Evolutionary conservation across 1,140 invertebrate genomes (phyloP), one percentile per base, ranked within the genome.

Genomic region (Brachionus plicatilis): DNA sequence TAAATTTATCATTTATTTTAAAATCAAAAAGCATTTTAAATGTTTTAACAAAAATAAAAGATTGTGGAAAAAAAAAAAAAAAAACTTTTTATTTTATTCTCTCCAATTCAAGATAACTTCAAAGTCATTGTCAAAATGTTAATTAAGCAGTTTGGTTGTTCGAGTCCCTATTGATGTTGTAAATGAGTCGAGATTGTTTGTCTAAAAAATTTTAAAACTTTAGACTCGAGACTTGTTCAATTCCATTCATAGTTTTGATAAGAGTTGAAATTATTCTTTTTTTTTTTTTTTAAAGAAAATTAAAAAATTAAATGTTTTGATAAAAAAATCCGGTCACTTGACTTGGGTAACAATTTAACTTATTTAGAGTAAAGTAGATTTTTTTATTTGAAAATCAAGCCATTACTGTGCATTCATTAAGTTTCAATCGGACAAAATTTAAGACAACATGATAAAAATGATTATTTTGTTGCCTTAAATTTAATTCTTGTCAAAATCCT

Each of bases 91-190:
- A 37, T 72, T 72, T 20, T 72, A 43, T 72, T 72, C 17, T 41
- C 12, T 41, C 17, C n/a, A 72, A 72, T 72, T 72, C 68, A 72
- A 72, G 68, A 72, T 72, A 72, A 72, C 68, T 72, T 72, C 41
- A 72, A 72, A 72, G 45, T 24, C 68, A 72, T 72, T 72, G 68
- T 72, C 68, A 72, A 72, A 72, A 72, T 72, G 68, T 72, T 72
- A 72, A 72, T 72, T 72, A 72, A 72, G 68, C 68, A 72, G 17
- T 72, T 72, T 72, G 20, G 20, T 60, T n/a, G 8, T 60, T 53
- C 47, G 47, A 53, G 47, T 70, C 33, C 33, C 33, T 6, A 41
- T 68, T 68, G 66, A 33, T 68, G 66, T 68, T 37, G 66, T 33
- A 41, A 33, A 68, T 66, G 17, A 14, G 17, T 53, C 14, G 47